phyloP scores from a whole-genome alignment of 2,797 vertebrate species.

The Margarornis squamiger region DNA sequence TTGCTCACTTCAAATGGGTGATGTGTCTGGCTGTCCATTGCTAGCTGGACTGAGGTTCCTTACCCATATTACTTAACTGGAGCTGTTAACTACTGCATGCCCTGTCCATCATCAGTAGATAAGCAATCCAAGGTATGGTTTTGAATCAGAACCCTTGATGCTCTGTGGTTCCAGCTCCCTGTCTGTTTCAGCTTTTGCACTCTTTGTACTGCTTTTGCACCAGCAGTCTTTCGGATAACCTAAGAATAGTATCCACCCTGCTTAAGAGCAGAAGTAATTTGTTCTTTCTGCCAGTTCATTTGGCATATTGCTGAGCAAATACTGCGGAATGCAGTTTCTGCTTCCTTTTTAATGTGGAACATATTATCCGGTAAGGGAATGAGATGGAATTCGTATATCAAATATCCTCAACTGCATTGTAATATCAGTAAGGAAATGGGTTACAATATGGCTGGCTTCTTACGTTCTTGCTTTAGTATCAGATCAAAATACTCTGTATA shows the following conservation, averaged over 20 bases:
- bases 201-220: not conserved
- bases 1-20: not conserved
- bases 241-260: slow-evolving; percentile 50
- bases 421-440: slow-evolving; percentile 13
- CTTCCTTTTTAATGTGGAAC: slow-evolving; percentile 47
- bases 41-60: not conserved
- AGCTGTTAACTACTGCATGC: accelerated
- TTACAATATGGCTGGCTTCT: slow-evolving; percentile 24
- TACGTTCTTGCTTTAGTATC: not conserved
- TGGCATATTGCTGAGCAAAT: slow-evolving; percentile 45
- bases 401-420: slow-evolving; percentile 7
- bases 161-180: not conserved
- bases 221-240: not conserved
- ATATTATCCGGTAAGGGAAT: slow-evolving; percentile 16
- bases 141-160: not conserved
- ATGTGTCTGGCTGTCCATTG: not conserved
- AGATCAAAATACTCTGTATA: not conserved
- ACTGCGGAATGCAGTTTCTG: slow-evolving; percentile 32
- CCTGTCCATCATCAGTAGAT: not conserved
- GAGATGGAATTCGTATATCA: slow-evolving; percentile 23
- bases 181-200: not conserved
- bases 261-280: slow-evolving; percentile 40
- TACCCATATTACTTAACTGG: not conserved
- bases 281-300: slow-evolving; percentile 44
- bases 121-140: not conserved